A percentile compares a stretch with the other conserved stretches of the same genome.
Conservation (phyloP, 2,888 invertebrate species). For the Pardosa pseudoannulata region DNA sequence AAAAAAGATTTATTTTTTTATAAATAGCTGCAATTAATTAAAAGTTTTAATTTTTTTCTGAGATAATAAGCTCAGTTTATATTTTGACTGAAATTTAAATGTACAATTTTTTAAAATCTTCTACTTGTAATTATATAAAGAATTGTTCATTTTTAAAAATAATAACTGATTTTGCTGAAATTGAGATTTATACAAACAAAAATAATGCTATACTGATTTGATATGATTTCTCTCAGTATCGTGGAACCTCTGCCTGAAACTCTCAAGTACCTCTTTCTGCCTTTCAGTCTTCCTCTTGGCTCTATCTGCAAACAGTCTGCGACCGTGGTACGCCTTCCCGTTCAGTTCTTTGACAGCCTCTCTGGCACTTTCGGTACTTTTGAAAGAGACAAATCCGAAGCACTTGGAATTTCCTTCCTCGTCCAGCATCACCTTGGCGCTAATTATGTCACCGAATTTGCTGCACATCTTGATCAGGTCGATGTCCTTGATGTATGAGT, state of each 20-base stretch:
- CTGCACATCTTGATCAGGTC: slow-evolving; percentile 93
- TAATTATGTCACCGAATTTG: slow-evolving; percentile 93
- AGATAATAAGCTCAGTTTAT: too few relatives aligned
- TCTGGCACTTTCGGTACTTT: slow-evolving; percentile 96
- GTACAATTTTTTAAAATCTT: too few relatives aligned
- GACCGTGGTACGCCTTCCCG: slow-evolving; percentile 91
- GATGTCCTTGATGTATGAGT: slow-evolving; percentile 94
- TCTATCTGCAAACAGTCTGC: slow-evolving; percentile 92
- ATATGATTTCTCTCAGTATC: background rate
- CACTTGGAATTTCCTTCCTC: slow-evolving; percentile 94
- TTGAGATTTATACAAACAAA: too few relatives aligned
- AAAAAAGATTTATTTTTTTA: too few relatives aligned
- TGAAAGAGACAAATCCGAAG: slow-evolving; percentile 99
- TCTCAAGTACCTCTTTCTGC: slow-evolving; percentile 84
- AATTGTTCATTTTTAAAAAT: too few relatives aligned
- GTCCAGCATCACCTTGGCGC: slow-evolving; percentile 92
- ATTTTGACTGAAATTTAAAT: too few relatives aligned
- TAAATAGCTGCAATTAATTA: too few relatives aligned
- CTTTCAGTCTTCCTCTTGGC: slow-evolving; percentile 99
- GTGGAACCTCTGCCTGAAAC: slow-evolving; percentile 27
- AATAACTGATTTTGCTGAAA: too few relatives aligned
- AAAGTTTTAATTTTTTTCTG: too few relatives aligned
- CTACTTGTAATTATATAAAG: too few relatives aligned
- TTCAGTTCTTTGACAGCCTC: slow-evolving; percentile 93
- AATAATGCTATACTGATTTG: too few relatives aligned